A percentile compares a stretch with the other conserved stretches of the same genome.
Evolutionary conservation across 2,113 vertebrate genomes (phyloP).

Genomic region (Fulica atra): DNA sequence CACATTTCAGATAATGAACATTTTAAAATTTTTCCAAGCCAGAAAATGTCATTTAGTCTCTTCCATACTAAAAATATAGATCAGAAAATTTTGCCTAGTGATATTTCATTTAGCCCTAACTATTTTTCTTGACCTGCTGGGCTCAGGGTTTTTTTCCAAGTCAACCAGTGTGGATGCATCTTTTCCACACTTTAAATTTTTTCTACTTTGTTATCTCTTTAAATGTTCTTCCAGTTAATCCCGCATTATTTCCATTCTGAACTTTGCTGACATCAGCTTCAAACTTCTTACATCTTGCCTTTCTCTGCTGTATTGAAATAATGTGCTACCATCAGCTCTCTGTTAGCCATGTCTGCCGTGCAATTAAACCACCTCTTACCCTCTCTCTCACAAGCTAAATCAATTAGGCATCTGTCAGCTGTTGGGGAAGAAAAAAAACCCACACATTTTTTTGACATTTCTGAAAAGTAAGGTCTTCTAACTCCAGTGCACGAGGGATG

Average conservation of each 20-base stretch:
- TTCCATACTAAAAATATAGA: neutral
- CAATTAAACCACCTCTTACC: neutral
- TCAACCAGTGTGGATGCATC: neutral
- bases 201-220: neutral
- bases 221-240: neutral
- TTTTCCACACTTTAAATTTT: neutral
- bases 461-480: neutral
- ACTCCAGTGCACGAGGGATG: neutral
- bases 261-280: neutral
- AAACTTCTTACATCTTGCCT: neutral
- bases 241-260: neutral
- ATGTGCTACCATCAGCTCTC: neutral
- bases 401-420: neutral
- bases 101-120: neutral
- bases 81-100: neutral
- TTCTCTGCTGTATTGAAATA: neutral
- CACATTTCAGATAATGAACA: neutral
- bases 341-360: neutral
- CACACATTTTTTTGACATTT: neutral
- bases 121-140: neutral
- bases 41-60: neutral
- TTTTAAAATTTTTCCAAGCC: neutral
- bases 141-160: neutral
- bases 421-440: neutral
- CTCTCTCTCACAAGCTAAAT: neutral